These are phyloP conservation scores for Matsumurasca onukii DNA, from an alignment of 1,140 invertebrate species.

Conservation along the genomic window DNA sequence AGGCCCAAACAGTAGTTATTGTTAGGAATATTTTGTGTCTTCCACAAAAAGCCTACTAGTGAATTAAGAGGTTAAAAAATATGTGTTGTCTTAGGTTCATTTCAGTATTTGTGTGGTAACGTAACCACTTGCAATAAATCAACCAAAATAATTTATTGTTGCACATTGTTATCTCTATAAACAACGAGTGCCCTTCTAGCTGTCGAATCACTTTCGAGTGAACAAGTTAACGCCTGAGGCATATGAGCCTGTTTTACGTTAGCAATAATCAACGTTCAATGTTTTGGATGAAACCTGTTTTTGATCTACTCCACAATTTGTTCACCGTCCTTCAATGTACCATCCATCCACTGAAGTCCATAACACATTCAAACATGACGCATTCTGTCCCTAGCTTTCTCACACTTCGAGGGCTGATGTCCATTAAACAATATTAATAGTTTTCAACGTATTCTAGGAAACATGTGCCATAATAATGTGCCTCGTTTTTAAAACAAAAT, in stretches of 20 bases:
- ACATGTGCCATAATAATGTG: not conserved
- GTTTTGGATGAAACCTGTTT: not conserved
- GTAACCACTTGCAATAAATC: not conserved
- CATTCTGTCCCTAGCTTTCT: not conserved
- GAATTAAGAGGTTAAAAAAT: too few species aligned
- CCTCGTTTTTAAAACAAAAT: not conserved
- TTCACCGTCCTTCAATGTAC: conserved; percentile 7
- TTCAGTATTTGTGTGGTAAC: too few species aligned
- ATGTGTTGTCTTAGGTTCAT: too few species aligned
- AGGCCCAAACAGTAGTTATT: too few species aligned
- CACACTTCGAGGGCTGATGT: too few species aligned
- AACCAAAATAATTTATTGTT: not conserved
- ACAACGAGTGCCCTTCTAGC: not conserved
- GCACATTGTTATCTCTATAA: not conserved
- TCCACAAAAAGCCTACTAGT: too few species aligned
- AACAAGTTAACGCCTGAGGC: not conserved
- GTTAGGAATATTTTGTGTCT: too few species aligned
- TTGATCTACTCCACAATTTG: conserved; percentile 5
- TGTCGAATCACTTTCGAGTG: not conserved
- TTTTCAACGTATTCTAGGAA: not conserved
- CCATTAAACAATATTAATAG: too few species aligned
- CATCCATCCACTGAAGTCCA: conserved; percentile 9
- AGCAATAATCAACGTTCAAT: conserved; percentile 17
- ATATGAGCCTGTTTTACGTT: not conserved
- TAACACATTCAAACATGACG: too few species aligned